These are phyloP conservation scores for Drosophila hamatofila DNA, from an alignment of 2,888 invertebrate species.

Conservation along the genomic window DNA sequence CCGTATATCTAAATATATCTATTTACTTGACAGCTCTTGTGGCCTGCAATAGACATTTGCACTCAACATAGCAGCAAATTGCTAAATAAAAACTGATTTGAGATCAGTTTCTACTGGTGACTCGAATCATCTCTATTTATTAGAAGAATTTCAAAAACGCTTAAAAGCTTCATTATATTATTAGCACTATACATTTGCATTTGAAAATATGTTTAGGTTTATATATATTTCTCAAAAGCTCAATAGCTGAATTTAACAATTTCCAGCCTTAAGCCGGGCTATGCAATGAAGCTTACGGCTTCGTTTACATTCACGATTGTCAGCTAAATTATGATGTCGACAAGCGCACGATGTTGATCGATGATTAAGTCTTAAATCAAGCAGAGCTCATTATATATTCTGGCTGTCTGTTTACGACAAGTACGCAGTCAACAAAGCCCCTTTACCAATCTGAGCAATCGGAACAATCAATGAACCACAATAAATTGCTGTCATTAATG, in stretches of 20 bases:
- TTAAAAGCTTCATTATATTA: neutral
- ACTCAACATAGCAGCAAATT: neutral
- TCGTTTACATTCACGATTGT: conserved; percentile 11
- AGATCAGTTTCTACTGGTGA: neutral
- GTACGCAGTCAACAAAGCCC: conserved; percentile 41
- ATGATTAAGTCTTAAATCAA: conserved; percentile 23
- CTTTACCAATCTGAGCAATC: conserved; percentile 17
- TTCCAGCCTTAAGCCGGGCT: too few relatives aligned
- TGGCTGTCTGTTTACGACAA: conserved; percentile 30
- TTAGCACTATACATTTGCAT: too few relatives aligned
- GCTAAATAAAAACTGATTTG: neutral
- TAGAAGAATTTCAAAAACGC: too few relatives aligned
- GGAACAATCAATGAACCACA: conserved; percentile 61
- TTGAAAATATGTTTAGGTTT: too few relatives aligned
- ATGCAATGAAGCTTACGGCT: conserved; percentile 9
- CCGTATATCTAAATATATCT: neutral
- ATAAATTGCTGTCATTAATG: conserved; percentile 71
- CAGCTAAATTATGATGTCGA: conserved; percentile 11
- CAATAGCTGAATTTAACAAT: too few relatives aligned
- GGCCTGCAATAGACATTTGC: neutral
- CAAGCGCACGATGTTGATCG: conserved; percentile 18
- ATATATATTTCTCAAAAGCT: too few relatives aligned
- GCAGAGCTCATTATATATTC: conserved; percentile 16
- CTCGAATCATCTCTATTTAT: too few relatives aligned
- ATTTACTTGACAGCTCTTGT: neutral